Evolutionary conservation across 2,113 vertebrate species (phyloP).

Genomic region (Syngnathus typhle): DNA sequence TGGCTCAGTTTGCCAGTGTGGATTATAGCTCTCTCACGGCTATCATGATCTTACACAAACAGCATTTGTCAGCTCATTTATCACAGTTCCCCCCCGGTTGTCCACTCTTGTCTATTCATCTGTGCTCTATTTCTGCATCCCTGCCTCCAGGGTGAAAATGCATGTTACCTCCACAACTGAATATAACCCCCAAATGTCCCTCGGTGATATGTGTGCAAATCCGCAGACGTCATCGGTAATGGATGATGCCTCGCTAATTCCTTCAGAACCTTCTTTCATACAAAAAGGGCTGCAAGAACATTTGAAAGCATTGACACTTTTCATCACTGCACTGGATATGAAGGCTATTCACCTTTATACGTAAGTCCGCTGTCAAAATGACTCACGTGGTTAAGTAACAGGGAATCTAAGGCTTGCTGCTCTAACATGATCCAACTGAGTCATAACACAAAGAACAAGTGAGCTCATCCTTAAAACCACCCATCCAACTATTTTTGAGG

Average conservation of each 20-base stretch:
- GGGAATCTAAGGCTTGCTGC: not conserved
- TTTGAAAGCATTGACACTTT: constrained; percentile 2
- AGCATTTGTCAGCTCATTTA: constrained; percentile 78
- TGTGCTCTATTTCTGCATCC: constrained; percentile 61
- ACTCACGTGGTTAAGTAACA: not conserved
- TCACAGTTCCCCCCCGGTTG: constrained; percentile 65
- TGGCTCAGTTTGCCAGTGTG: constrained; percentile 50
- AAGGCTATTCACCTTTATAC: not conserved
- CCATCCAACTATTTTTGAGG: not conserved
- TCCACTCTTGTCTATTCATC: constrained; percentile 67
- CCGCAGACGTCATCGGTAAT: constrained; percentile 49
- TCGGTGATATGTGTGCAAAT: constrained; percentile 54
- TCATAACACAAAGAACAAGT: not conserved
- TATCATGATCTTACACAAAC: constrained; percentile 74
- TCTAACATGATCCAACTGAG: not conserved
- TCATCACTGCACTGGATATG: not conserved
- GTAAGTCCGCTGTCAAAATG: not conserved
- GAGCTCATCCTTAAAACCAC: not conserved
- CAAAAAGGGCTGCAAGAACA: not conserved
- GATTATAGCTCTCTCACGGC: constrained; percentile 64
- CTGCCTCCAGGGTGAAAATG: constrained; percentile 60
- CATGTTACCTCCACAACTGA: constrained; percentile 52
- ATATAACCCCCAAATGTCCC: constrained; percentile 54
- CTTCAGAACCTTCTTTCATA: constrained; percentile 20
- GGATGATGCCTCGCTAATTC: constrained; percentile 39